Evolutionary conservation across 2,888 invertebrate species (phyloP).

Genomic region (Pseudococcus longispinus): DNA sequence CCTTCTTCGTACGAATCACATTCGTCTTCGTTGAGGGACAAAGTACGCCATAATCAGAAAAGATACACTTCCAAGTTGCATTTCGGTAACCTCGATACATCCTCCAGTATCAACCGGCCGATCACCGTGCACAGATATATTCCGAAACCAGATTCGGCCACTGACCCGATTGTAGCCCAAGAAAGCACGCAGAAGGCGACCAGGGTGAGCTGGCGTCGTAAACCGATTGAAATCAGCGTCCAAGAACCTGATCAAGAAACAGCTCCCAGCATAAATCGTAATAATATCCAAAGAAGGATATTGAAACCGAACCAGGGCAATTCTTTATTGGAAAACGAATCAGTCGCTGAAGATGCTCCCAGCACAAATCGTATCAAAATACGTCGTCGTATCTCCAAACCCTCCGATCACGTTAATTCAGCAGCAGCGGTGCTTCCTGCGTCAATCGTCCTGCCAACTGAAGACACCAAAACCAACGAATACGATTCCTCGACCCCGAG

Average conservation of each 20-base stretch:
- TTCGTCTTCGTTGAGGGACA: background rate
- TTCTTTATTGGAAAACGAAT: slow-evolving; percentile 12
- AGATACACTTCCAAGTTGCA: background rate
- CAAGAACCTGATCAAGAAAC: slow-evolving; percentile 67
- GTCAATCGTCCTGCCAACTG: background rate
- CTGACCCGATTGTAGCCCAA: background rate
- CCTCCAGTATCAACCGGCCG: slow-evolving; percentile 42
- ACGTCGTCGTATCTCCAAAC: slow-evolving; percentile 48
- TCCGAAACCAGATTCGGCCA: background rate
- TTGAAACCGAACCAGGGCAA: slow-evolving; percentile 49
- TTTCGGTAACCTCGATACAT: background rate
- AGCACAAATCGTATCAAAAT: slow-evolving; percentile 49
- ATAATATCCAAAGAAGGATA: slow-evolving; percentile 50
- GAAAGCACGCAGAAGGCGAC: slow-evolving; percentile 33
- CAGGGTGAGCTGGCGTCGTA: slow-evolving; percentile 14
- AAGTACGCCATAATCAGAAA: background rate
- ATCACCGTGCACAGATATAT: slow-evolving; percentile 10
- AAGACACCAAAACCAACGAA: slow-evolving; percentile 31
- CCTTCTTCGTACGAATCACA: background rate
- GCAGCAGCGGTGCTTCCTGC: background rate
- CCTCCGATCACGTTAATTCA: slow-evolving; percentile 21
- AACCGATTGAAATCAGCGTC: slow-evolving; percentile 63
- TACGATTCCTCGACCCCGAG: slow-evolving; percentile 32
- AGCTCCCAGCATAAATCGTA: slow-evolving; percentile 70
- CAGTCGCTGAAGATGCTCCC: slow-evolving; percentile 12